Conservation (phyloP, 2,888 invertebrate species). For the Thereva nobilitata region DNA sequence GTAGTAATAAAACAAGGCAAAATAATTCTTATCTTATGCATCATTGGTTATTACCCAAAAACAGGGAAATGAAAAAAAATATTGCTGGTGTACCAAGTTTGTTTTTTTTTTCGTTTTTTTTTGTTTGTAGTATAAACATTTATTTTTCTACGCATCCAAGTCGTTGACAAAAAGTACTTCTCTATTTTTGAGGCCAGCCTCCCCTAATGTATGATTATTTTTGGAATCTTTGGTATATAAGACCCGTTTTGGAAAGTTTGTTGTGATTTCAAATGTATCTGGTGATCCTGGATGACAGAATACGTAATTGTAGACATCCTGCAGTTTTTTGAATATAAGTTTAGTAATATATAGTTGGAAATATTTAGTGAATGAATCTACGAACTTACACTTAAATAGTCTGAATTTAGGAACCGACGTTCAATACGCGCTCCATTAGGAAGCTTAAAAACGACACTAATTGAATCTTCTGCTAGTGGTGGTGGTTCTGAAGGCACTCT, state of each 20-base stretch:
- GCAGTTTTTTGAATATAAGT: slow-evolving; percentile 53
- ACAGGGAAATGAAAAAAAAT: too few species aligned
- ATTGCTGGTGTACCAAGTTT: neutral
- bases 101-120: neutral
- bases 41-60: too few species aligned
- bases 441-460: slow-evolving; percentile 87
- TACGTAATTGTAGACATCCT: slow-evolving; percentile 94
- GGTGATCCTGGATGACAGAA: slow-evolving; percentile 94
- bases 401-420: slow-evolving; percentile 77
- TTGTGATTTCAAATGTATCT: slow-evolving; percentile 91
- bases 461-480: slow-evolving; percentile 67
- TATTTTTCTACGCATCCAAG: slow-evolving; percentile 69
- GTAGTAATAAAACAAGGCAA: too few species aligned
- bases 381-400: slow-evolving; percentile 76
- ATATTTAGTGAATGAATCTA: slow-evolving; percentile 12
- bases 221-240: slow-evolving; percentile 61
- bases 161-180: slow-evolving; percentile 95
- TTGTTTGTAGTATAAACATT: slow-evolving; percentile 3
- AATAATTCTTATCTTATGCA: too few species aligned
- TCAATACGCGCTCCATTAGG: slow-evolving; percentile 88
- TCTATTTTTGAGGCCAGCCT: slow-evolving; percentile 83
- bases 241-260: slow-evolving; percentile 90
- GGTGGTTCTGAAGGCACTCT: slow-evolving; percentile 78
- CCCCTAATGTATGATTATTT: slow-evolving; percentile 65
- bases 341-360: too few species aligned